Evolutionary conservation across 2,797 vertebrate genomes (phyloP).

Genomic region (Myotis myotis): DNA sequence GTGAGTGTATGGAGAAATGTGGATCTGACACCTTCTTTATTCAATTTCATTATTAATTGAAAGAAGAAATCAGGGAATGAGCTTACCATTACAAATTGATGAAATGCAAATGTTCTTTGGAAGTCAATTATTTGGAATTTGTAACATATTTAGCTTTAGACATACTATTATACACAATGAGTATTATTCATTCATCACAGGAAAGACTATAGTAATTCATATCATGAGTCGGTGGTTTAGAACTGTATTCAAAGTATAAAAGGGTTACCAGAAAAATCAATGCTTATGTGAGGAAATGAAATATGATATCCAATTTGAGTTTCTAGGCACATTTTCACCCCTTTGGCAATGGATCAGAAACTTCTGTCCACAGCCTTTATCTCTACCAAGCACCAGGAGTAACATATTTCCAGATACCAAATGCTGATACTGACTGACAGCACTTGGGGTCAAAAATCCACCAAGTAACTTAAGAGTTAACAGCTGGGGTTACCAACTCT

Average conservation of each 20-base stretch:
- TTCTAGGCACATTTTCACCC: background rate
- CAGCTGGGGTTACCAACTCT: background rate
- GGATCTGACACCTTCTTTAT: background rate
- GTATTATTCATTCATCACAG: constrained; percentile 8
- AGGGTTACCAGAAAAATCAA: background rate
- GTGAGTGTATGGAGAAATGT: background rate
- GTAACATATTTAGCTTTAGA: background rate
- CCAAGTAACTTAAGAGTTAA: background rate
- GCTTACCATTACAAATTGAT: constrained; percentile 14
- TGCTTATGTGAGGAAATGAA: background rate
- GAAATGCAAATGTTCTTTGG: background rate
- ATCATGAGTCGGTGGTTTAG: background rate
- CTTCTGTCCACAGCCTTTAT: background rate
- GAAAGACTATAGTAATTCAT: background rate
- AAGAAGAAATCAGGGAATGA: background rate
- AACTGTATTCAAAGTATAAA: background rate
- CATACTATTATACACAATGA: background rate
- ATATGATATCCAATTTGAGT: background rate
- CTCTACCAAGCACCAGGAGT: background rate
- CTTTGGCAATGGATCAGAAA: background rate
- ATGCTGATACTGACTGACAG: background rate
- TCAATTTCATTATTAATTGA: constrained; percentile 23
- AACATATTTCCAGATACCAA: background rate
- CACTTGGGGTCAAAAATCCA: background rate
- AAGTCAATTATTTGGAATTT: constrained; percentile 42